These are phyloP conservation scores for Dendroctonus valens DNA, from an alignment of 1,140 invertebrate species.

Conservation along the genomic window DNA sequence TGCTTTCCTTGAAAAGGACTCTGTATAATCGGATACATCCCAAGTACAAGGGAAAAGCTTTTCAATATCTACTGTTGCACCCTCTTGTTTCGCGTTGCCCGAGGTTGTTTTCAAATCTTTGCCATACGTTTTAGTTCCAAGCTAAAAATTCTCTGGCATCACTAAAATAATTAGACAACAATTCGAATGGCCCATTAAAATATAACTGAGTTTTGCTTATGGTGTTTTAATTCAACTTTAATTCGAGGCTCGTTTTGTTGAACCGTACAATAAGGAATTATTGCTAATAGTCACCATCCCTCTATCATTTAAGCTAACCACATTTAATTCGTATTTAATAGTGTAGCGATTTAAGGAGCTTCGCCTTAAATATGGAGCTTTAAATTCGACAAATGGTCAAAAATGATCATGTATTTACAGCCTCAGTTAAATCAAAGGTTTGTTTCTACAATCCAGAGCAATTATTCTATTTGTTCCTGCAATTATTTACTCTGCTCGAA, in stretches of 20 bases:
- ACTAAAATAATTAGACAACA: too few species aligned
- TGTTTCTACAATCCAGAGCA: too few species aligned
- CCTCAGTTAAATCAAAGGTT: too few species aligned
- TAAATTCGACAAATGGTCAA: too few species aligned
- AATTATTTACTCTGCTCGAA: too few species aligned
- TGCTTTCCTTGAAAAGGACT: slow-evolving; percentile 43
- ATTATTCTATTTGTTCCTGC: too few species aligned
- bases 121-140: too few species aligned
- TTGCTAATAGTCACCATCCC: neutral
- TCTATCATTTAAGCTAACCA: neutral
- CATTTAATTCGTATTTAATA: slow-evolving; percentile 16
- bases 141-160: too few species aligned
- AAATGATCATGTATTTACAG: too few species aligned
- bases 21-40: slow-evolving; percentile 44
- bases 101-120: slow-evolving; percentile 10
- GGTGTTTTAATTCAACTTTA: slow-evolving; percentile 15
- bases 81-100: slow-evolving; percentile 19
- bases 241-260: slow-evolving; percentile 4
- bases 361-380: too few species aligned
- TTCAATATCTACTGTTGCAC: slow-evolving; percentile 17
- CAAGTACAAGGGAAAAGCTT: slow-evolving; percentile 18
- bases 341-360: neutral
- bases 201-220: neutral
- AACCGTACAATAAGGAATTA: slow-evolving; percentile 1
- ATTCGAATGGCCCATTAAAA: too few species aligned